phyloP scores from a whole-genome alignment of 2,113 vertebrate genomes.

The Siniperca knerii region DNA sequence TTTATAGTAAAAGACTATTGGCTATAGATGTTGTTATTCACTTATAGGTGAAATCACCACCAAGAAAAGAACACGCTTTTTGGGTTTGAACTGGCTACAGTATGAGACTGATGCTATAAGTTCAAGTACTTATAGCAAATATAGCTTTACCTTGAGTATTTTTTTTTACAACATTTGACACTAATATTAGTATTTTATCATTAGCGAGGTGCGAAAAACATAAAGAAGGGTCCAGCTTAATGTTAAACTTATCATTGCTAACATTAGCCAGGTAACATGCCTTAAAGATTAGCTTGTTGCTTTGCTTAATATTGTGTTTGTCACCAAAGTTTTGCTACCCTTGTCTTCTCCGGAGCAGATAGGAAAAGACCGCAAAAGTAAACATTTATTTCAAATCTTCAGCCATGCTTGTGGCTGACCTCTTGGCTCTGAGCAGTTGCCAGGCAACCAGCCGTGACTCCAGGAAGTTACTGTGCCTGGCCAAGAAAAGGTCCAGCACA shows the following conservation, averaged over 20 bases:
- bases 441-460: no score
- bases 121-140: fast-evolving
- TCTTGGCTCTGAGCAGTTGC: no score
- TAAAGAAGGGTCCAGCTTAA: not conserved
- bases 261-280: no score
- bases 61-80: not conserved
- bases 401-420: no score
- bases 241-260: no score
- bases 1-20: not conserved
- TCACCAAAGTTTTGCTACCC: no score
- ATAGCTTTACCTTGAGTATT: not conserved
- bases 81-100: not conserved
- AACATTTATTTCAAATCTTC: no score
- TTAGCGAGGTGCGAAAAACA: not conserved
- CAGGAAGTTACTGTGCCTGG: no score
- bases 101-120: not conserved
- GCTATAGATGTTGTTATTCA: not conserved
- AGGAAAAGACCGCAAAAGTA: no score
- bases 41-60: not conserved
- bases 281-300: not conserved
- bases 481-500: no score
- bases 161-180: not conserved
- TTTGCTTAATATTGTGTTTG: not conserved
- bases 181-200: no score
- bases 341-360: no score